phyloP scores from a whole-genome alignment of 2,113 vertebrate species.

The Zingel zingel region DNA sequence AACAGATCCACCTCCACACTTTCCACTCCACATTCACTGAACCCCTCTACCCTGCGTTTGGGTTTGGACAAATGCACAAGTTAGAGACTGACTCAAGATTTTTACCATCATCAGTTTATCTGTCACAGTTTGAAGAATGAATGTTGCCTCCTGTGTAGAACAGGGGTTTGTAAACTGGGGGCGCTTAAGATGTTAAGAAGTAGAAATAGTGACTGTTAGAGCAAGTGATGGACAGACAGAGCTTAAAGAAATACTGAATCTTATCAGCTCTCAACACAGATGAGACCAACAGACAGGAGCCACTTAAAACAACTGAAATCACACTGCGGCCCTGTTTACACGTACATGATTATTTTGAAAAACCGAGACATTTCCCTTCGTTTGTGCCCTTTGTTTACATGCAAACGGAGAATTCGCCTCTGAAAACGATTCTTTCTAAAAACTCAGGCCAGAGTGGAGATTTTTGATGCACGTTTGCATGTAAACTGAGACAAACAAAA shows the following conservation, averaged over 20 bases:
- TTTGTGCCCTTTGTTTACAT: too few relatives aligned
- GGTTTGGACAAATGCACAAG: conserved; percentile 13
- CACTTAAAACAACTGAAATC: not conserved
- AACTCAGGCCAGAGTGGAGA: too few relatives aligned
- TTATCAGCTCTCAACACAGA: not conserved
- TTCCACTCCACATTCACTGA: conserved; percentile 45
- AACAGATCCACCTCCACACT: conserved; percentile 37
- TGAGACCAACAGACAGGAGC: not conserved
- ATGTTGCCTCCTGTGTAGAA: not conserved
- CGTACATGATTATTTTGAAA: too few relatives aligned
- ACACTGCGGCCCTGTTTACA: too few relatives aligned
- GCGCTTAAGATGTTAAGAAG: not conserved
- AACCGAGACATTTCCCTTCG: too few relatives aligned
- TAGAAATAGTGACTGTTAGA: not conserved
- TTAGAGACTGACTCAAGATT: not conserved
- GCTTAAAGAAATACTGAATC: not conserved
- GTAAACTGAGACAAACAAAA: too few relatives aligned
- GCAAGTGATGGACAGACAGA: not conserved
- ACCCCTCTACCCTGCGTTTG: conserved; percentile 49
- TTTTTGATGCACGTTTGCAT: too few relatives aligned
- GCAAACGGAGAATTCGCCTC: too few relatives aligned
- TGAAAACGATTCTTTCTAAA: too few relatives aligned
- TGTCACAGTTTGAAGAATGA: conserved; percentile 12
- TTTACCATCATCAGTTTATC: conserved; percentile 5
- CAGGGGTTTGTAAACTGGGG: not conserved